phyloP scores from a whole-genome alignment of 2,113 vertebrate species.

The Phalacrocorax carbo region DNA sequence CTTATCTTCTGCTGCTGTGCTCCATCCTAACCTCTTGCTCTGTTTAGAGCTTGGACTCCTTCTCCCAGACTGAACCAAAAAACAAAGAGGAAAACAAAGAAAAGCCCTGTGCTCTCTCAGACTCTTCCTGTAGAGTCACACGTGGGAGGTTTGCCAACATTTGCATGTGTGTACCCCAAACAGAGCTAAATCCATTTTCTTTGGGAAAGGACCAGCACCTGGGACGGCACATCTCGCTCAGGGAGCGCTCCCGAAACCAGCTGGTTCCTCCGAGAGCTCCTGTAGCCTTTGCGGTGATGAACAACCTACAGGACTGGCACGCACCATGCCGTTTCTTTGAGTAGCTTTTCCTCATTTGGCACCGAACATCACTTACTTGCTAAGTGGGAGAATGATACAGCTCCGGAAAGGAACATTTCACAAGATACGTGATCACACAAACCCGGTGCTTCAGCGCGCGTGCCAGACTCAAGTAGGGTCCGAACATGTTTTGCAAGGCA shows the following conservation, averaged over 20 bases:
- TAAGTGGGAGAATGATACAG: background rate
- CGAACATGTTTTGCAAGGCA: fast-evolving
- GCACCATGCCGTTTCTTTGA: fast-evolving
- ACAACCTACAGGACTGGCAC: fast-evolving
- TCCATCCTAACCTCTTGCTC: background rate
- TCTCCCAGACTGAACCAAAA: background rate
- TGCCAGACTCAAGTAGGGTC: background rate
- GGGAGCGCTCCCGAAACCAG: background rate
- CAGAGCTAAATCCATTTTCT: background rate
- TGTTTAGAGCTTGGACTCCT: background rate
- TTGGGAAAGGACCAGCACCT: background rate
- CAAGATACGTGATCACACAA: fast-evolving
- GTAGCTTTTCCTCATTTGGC: background rate
- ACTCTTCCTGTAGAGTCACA: background rate
- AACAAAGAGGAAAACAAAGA: background rate
- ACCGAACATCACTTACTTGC: background rate
- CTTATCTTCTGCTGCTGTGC: background rate
- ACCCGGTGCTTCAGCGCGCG: fast-evolving
- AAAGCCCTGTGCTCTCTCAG: background rate
- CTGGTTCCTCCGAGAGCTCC: background rate
- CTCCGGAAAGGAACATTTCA: background rate
- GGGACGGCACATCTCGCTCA: fast-evolving
- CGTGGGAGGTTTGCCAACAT: background rate
- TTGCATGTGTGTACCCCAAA: background rate
- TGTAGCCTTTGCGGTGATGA: background rate